Conservation (phyloP, 1,140 invertebrate species). For the Idris sp. region DNA sequence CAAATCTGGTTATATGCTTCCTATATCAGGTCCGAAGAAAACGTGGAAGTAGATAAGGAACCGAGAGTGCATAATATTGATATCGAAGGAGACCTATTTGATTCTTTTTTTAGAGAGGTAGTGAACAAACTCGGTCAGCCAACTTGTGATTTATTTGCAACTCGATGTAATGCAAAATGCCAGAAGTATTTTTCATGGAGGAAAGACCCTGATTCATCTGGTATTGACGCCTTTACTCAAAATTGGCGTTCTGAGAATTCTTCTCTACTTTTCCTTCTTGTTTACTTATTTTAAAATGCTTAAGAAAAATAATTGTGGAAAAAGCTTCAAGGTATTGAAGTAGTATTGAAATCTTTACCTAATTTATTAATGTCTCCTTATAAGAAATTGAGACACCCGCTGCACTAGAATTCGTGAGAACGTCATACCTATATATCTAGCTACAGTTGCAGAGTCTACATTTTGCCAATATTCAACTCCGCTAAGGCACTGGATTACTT, state of each 20-base stretch:
- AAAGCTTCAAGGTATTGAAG: no score
- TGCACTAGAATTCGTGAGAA: conserved; percentile 8
- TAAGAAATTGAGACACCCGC: conserved; percentile 27
- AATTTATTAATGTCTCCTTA: conserved; percentile 48
- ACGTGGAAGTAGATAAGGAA: conserved; percentile 46
- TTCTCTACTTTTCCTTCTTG: neutral
- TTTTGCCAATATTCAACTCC: conserved; percentile 24
- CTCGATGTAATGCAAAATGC: conserved; percentile 53
- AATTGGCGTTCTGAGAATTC: conserved; percentile 10
- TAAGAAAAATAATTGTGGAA: conserved; percentile 1
- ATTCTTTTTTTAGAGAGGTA: conserved; percentile 1
- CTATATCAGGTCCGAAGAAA: conserved; percentile 49
- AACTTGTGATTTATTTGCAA: conserved; percentile 57
- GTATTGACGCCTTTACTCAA: conserved; percentile 45
- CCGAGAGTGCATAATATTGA: conserved; percentile 51
- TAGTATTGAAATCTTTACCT: conserved; percentile 20
- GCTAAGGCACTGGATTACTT: conserved; percentile 23
- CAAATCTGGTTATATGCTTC: conserved; percentile 29
- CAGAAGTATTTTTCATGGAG: conserved; percentile 48
- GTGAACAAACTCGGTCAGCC: neutral
- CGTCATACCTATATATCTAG: conserved; percentile 9
- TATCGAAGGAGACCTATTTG: conserved; percentile 32
- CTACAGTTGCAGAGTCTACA: conserved; percentile 26
- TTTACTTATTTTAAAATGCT: neutral
- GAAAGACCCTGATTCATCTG: conserved; percentile 27